Evolutionary conservation across 30 jellyfish, hydroid and myxozoan species (phyloP).

Genomic region (Clytia hemisphaerica): DNA sequence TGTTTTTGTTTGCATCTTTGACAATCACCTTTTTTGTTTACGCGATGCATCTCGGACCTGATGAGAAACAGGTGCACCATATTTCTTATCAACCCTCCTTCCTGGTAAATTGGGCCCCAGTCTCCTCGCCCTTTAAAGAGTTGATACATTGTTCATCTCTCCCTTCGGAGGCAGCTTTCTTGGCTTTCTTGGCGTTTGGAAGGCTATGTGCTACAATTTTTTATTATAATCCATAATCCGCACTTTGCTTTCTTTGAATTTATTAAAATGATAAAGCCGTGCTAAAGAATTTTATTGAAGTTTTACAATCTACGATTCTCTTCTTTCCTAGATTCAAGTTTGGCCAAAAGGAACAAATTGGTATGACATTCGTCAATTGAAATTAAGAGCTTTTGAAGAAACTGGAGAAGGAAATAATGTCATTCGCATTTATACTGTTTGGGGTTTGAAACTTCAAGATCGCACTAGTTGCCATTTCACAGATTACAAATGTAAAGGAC

Average conservation of each 20-base stretch:
- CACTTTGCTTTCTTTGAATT: too few species aligned
- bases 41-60: constrained; percentile 80
- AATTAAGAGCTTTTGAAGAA: constrained; percentile 56
- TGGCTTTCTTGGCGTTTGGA: too few species aligned
- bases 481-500: constrained; percentile 91
- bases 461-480: constrained; percentile 80
- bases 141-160: too few species aligned
- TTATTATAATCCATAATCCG: too few species aligned
- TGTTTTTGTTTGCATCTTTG: constrained; percentile 24
- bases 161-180: too few species aligned
- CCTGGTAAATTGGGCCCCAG: too few species aligned
- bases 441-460: constrained; percentile 86
- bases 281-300: neutral
- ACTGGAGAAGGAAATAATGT: constrained; percentile 90
- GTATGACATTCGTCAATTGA: constrained; percentile 78
- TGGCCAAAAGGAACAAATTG: constrained; percentile 95
- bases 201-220: too few species aligned
- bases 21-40: constrained; percentile 49
- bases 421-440: constrained; percentile 65
- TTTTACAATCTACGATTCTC: neutral
- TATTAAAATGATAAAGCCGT: too few species aligned
- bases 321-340: constrained; percentile 61
- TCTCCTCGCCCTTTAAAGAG: too few species aligned
- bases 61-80: constrained; percentile 78
- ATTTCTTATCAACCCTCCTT: too few species aligned